Evolutionary conservation across 1,140 invertebrate species (phyloP), one percentile per base, ranked within the genome.

Genomic region (Ruditapes philippinarum): DNA sequence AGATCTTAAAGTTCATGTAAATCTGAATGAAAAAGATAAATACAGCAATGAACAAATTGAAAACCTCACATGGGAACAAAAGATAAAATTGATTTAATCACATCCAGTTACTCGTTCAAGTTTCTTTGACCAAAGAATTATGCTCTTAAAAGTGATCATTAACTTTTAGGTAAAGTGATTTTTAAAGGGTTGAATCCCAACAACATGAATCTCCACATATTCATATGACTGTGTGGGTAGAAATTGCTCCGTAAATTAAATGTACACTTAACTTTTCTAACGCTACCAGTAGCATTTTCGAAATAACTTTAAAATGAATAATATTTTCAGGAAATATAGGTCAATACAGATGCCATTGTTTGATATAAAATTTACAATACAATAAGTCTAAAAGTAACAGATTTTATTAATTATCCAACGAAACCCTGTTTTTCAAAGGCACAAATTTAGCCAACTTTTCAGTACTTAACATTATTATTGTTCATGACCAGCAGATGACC

Each of bases 141-240:
- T 62, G 31, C 62, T 19, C 28, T 82, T 14, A 82, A 65, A 82
- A 82, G 79, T 82, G n/a, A 31, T 19, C 60, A 82, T 42, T 14
- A 82, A 31, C 57, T 31, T 11, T n/a, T 82, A 38, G 79, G 79
- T 12, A 45, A 89, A 86, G 62, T 93, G 4, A 79, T 57, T 91
- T 91, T 86, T 94, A 92, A 85, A 89, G 94, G 42, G 94, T 96
- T 76, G 95, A 96, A 89, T 96, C 95, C 89, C 95, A 96, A 85
- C 94, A 96, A 81, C 92, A 95, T 31, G 95, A 95, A 11, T 94
- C 91, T 87, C 95, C 96, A n/a, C n/a, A n/a, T n/a, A n/a, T n/a
- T n/a, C n/a, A n/a, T n/a, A n/a, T n/a, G n/a, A n/a, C n/a, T n/a
- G 68, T 95, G 25, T 96, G 95, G 95, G 78, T 96, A 3, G 89